Conservation (phyloP, 2,888 invertebrate species). For the Nymphalis c-album region DNA sequence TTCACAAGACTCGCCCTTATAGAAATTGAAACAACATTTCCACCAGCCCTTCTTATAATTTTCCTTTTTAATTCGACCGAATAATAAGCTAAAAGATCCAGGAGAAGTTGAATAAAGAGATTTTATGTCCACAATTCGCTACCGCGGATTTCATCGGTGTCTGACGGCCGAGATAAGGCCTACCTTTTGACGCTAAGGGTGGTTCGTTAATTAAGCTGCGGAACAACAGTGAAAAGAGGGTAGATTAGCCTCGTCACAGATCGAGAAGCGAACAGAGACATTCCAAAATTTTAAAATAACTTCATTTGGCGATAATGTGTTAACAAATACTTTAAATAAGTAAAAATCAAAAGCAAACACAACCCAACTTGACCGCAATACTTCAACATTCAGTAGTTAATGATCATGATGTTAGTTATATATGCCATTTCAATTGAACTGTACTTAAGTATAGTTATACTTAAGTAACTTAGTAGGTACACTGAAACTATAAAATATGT, state of each 20-base stretch:
- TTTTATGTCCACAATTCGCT: constrained; percentile 35
- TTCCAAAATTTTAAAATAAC: constrained; percentile 28
- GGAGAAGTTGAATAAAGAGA: constrained; percentile 35
- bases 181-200: constrained; percentile 42
- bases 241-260: constrained; percentile 42
- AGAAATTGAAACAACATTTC: background rate
- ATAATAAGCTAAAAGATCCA: constrained; percentile 25
- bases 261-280: constrained; percentile 32
- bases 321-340: too few species aligned
- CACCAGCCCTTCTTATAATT: background rate
- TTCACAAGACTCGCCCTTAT: background rate
- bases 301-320: background rate
- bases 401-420: too few species aligned
- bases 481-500: too few species aligned
- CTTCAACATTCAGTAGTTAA: too few species aligned
- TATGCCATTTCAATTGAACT: too few species aligned
- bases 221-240: constrained; percentile 42
- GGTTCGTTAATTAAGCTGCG: constrained; percentile 45
- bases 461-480: too few species aligned
- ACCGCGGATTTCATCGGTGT: constrained; percentile 41
- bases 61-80: constrained; percentile 10
- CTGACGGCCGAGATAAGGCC: constrained; percentile 45
- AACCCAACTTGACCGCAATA: too few species aligned
- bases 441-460: too few species aligned
- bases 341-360: too few species aligned